Evolutionary conservation across 2,113 vertebrate genomes (phyloP), one percentile per base, ranked within the genome.

Genomic region (Eulemur macaco): DNA sequence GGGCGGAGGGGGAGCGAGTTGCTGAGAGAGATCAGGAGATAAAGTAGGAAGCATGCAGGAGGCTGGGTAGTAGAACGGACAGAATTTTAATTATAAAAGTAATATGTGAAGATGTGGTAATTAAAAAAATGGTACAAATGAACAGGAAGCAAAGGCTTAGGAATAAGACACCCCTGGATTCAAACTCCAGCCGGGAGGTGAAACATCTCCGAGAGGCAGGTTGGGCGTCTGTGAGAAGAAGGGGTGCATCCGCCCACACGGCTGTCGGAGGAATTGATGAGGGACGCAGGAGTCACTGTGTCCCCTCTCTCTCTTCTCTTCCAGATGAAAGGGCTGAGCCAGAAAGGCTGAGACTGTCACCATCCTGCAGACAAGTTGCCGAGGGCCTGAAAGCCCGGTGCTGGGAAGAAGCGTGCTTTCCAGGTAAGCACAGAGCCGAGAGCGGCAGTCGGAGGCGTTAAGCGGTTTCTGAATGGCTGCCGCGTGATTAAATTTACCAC

Each of bases 401-500:
- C 45, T 25, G 66, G 50, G 37, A n/a, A 68, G 93, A 71, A 9
- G 34, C 0, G 25, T 1, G 42, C 56, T 87, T 69, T 56, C 83
- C 94, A 87, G 69, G 76, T 84, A 54, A 66, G 73, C 56, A 18
- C 69, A 83, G 77, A 45, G 39, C 10, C 1, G 23, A 18, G 34
- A 3, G 45, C 1, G 14, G 11, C 47, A 4, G 29, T 13, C 50
- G 20, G 20, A 58, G 74, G 78, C 27, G 0, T 20, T 94, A 80
- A 80, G 83, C 52, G 82, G 52, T 18, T 81, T 89, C 96, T 58
- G 91, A 88, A 85, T 1, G 17, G 83, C 80, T 84, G 47, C 54
- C 13, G n/a, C 0, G 1, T 23, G 92, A 95, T 96, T 95, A 56
- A 52, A 95, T 91, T 69, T 52, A n/a, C 87, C 95, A 80, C 96